Conservation (phyloP, 2,888 invertebrate genomes). For the Phengaris arion region DNA sequence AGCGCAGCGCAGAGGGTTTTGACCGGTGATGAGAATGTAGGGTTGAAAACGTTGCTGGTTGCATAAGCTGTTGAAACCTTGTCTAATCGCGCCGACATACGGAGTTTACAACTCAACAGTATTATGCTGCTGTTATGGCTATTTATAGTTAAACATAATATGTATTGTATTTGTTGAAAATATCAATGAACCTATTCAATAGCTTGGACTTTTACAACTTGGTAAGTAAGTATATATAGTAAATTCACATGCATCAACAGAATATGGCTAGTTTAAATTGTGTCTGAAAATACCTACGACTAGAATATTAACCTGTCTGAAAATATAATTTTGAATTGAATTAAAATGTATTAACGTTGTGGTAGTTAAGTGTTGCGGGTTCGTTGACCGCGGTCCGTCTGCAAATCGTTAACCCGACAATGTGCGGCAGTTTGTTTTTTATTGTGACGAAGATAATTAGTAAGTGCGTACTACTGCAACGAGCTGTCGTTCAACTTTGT, state of each 20-base stretch:
- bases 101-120: no score
- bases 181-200: no score
- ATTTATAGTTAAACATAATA: no score
- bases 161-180: no score
- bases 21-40: neutral
- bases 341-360: neutral
- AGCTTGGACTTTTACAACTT: no score
- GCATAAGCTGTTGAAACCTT: no score
- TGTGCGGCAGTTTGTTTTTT: neutral
- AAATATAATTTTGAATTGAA: neutral
- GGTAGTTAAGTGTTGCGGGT: neutral
- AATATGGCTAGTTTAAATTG: neutral
- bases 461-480: neutral
- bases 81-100: no score
- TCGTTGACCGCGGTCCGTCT: neutral
- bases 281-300: neutral
- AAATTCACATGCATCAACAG: no score
- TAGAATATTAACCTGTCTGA: neutral
- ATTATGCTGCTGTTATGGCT: no score
- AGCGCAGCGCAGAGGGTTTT: neutral
- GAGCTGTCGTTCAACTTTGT: neutral
- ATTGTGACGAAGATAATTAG: neutral
- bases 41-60: no score
- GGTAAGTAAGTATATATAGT: no score
- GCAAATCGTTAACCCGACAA: neutral